A percentile compares a stretch with the other conserved stretches of the same genome.
These are phyloP conservation scores for Tillus elongatus DNA, from an alignment of 2,888 invertebrate genomes.

Conservation along the genomic window DNA sequence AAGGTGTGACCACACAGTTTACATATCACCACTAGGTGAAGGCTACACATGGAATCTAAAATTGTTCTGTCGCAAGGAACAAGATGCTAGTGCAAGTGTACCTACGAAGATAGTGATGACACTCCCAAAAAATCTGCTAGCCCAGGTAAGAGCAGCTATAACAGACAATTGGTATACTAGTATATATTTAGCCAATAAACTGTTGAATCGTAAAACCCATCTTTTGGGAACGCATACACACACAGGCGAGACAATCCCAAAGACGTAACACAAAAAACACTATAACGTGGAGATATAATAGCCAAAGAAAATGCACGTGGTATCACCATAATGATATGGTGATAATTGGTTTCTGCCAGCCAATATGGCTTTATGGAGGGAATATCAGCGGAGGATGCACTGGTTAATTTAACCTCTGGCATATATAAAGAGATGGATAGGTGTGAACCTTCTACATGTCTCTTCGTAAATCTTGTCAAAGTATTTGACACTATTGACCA, in stretches of 20 bases:
- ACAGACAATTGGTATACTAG: slow-evolving; percentile 10
- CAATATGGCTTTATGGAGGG: no score
- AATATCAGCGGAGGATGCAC: no score
- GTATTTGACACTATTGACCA: no score
- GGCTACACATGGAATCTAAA: slow-evolving; percentile 13
- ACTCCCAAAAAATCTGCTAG: slow-evolving; percentile 9
- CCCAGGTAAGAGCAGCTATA: slow-evolving; percentile 10
- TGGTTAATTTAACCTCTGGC: no score
- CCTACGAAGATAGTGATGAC: slow-evolving; percentile 12
- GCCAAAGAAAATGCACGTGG: slow-evolving; percentile 11
- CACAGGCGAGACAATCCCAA: background rate
- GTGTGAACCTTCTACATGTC: no score
- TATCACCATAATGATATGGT: slow-evolving; percentile 27
- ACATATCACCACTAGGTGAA: slow-evolving; percentile 7
- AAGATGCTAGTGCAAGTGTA: slow-evolving; percentile 8
- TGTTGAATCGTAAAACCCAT: background rate
- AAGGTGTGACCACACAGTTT: no score
- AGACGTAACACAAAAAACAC: background rate
- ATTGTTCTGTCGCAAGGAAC: slow-evolving; percentile 11
- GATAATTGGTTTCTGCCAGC: no score
- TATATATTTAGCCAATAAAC: background rate
- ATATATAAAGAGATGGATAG: no score
- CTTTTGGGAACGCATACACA: background rate
- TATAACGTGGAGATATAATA: slow-evolving; percentile 6
- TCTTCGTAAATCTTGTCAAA: no score